These are phyloP conservation scores for Zosterops borbonicus DNA, from an alignment of 2,113 vertebrate species.

Conservation along the genomic window DNA sequence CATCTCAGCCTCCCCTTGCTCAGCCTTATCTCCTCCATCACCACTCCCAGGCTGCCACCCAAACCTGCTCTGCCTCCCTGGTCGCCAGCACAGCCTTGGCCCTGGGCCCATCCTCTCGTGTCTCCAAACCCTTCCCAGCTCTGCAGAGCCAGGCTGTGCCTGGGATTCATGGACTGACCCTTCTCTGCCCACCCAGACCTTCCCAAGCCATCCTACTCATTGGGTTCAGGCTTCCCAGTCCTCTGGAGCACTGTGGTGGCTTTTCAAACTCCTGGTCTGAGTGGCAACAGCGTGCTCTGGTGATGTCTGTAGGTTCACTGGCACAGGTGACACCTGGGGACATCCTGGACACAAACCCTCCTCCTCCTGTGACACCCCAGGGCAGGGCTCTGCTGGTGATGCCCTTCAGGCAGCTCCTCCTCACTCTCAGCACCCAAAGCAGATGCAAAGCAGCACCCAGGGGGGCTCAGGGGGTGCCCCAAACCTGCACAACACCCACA, in stretches of 20 bases:
- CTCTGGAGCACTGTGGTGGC: fast-evolving
- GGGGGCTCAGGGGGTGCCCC: fast-evolving
- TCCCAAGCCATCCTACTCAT: fast-evolving
- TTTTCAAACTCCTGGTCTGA: neutral
- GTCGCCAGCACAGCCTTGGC: neutral
- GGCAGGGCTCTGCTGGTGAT: fast-evolving
- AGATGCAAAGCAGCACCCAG: neutral
- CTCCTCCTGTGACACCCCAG: neutral
- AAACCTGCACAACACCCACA: fast-evolving
- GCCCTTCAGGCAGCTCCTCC: neutral
- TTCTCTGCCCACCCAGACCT: neutral
- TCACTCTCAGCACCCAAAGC: neutral
- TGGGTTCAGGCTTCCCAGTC: neutral
- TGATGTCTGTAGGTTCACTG: fast-evolving
- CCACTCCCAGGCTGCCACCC: neutral
- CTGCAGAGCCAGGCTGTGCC: fast-evolving
- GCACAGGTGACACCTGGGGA: fast-evolving
- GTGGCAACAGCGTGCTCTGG: fast-evolving
- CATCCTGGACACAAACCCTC: neutral
- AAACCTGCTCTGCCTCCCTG: neutral
- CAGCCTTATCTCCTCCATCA: neutral
- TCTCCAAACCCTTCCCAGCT: neutral
- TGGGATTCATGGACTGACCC: fast-evolving
- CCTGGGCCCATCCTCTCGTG: fast-evolving
- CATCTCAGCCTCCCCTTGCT: neutral